Conservation (phyloP, 2,113 vertebrate genomes). For the Pongo pygmaeus region DNA sequence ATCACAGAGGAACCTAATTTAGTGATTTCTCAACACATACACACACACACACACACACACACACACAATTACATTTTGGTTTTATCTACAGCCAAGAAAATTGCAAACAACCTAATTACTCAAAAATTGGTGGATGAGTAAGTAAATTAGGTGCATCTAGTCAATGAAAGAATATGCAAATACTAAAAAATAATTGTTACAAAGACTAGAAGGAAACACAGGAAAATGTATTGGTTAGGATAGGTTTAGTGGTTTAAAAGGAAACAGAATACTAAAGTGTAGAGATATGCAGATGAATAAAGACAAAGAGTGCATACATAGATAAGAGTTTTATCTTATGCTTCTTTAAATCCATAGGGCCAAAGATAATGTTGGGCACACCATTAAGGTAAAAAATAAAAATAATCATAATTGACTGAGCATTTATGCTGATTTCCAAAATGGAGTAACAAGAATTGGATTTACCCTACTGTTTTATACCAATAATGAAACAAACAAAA, state of each 20-base stretch:
- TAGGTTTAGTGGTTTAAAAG: constrained; percentile 8
- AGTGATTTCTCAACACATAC: neutral
- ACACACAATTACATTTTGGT: constrained; percentile 36
- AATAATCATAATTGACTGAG: neutral
- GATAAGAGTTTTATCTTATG: neutral
- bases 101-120: constrained; percentile 58
- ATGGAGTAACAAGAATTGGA: neutral
- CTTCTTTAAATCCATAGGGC: neutral
- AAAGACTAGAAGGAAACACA: constrained; percentile 16
- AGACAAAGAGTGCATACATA: neutral
- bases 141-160: constrained; percentile 50
- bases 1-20: constrained; percentile 5
- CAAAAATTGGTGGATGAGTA: constrained; percentile 48
- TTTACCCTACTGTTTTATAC: neutral
- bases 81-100: constrained; percentile 57
- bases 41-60: neutral
- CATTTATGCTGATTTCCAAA: neutral
- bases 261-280: constrained; percentile 26
- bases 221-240: constrained; percentile 19
- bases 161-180: constrained; percentile 52
- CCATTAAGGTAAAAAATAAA: constrained; percentile 17
- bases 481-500: neutral
- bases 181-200: constrained; percentile 54
- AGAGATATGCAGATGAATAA: neutral
- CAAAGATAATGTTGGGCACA: neutral